These are phyloP conservation scores for Poeciliopsis turrubarensis DNA, from an alignment of 2,113 vertebrate species.

Conservation along the genomic window DNA sequence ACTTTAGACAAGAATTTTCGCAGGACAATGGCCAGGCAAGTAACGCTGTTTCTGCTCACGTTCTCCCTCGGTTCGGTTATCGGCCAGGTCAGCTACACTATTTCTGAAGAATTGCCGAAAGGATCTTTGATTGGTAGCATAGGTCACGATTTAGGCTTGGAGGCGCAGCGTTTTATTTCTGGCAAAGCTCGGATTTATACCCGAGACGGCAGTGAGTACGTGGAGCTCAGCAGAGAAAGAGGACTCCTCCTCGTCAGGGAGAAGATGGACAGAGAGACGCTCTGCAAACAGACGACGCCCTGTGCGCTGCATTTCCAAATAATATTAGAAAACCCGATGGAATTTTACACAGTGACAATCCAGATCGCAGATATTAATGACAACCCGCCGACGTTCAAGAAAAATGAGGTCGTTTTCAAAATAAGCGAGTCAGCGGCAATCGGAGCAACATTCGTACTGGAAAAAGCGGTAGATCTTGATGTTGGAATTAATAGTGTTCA, in stretches of 20 bases:
- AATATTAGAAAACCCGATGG: slow-evolving; percentile 67
- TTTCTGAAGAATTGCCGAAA: slow-evolving; percentile 76
- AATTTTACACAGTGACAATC: slow-evolving; percentile 58
- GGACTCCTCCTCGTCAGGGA: slow-evolving; percentile 64
- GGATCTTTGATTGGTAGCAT: slow-evolving; percentile 79
- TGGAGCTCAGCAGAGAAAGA: slow-evolving; percentile 69
- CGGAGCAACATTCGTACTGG: slow-evolving; percentile 77
- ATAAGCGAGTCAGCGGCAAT: slow-evolving; percentile 72
- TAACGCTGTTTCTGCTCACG: slow-evolving; percentile 38
- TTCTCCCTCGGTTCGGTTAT: slow-evolving; percentile 1
- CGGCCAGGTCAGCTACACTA: slow-evolving; percentile 60
- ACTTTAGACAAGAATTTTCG: background rate
- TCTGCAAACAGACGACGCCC: slow-evolving; percentile 56
- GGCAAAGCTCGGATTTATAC: slow-evolving; percentile 71
- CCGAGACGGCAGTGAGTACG: slow-evolving; percentile 66
- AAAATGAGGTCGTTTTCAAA: slow-evolving; percentile 67
- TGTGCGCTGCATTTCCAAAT: slow-evolving; percentile 67
- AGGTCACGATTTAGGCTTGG: slow-evolving; percentile 75
- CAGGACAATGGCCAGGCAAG: slow-evolving; percentile 59
- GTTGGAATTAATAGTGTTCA: slow-evolving; percentile 74
- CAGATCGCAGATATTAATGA: slow-evolving; percentile 73
- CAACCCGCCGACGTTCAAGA: slow-evolving; percentile 75
- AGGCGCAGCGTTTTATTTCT: slow-evolving; percentile 62
- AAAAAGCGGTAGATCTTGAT: slow-evolving; percentile 77
- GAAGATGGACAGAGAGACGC: slow-evolving; percentile 65